Base-by-base conservation (phyloP, 2,888 invertebrate species). In the Torymus tubicola region DNA sequence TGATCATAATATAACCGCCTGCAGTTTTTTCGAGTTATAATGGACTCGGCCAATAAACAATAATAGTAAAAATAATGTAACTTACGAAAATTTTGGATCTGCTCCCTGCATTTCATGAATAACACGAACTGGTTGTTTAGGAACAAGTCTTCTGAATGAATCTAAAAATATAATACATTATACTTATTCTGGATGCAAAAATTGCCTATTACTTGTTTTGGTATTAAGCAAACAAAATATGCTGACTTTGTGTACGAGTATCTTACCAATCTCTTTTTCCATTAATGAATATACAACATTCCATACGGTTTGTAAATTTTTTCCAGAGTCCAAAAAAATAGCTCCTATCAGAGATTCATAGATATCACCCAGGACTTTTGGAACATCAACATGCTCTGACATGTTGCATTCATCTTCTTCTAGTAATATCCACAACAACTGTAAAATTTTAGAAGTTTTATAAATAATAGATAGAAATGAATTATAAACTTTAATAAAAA, bases 321-420 rank as follows among this genome's bases (percentile, higher is more conserved):
- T 95, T 42, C 94, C 94, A 86, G 94, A 93, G 91, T 99, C 99
- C 64, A 99, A 91, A 90, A 87, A 90, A 81, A 90, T 94, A 0
- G 98, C 99, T 0, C 97, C 99, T 24, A 96, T 94, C 0, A 98
- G 87, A 0, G 99, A 96, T 91, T 99, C 99, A 90, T 98, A 96
- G 58, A 99, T 92, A 91, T 99, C 99, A 13, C 99, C 98, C 52
- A 99, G 92, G 0, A 94, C 94, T 92, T 98, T 98, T 0, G 98
- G 98, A 0, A 98, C 97, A 91, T 98, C 97, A 2, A 98, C 93
- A 84, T 96, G 95, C 87, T 96, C 95, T 0, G 95, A 94, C 61
- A 95, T 88, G 16, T 92, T 91, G 71, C 93, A 92, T 68, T 94
- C 94, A 12, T 93, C 92, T 86, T 96, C 95, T 81, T 94, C 94